These are phyloP conservation scores for Tupiocoris notatus DNA, from an alignment of 2,888 invertebrate species.

Conservation along the genomic window DNA sequence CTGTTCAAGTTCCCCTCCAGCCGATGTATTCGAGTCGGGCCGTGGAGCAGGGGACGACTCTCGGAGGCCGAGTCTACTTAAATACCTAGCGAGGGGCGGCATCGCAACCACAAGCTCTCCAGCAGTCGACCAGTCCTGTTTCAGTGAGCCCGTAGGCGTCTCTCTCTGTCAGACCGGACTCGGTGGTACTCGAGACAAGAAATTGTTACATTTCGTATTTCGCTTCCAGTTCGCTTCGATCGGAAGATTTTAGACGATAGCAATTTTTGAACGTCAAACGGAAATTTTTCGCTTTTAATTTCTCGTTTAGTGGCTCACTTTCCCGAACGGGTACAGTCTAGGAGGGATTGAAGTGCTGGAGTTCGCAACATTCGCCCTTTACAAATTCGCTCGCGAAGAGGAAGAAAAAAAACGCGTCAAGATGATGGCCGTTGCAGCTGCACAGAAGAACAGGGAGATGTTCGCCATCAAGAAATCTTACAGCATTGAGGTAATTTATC, in stretches of 20 bases:
- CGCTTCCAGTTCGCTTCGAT: conserved; percentile 27
- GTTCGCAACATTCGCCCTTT: conserved; percentile 40
- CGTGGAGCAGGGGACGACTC: background rate
- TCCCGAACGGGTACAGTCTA: background rate
- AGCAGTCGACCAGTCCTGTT: conserved; percentile 42
- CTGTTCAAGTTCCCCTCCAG: background rate
- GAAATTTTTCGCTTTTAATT: background rate
- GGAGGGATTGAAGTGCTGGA: conserved; percentile 42
- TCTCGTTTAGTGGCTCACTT: conserved; percentile 28
- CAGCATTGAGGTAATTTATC: conserved; percentile 80
- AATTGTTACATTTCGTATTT: conserved; percentile 25
- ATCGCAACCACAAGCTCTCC: conserved; percentile 15
- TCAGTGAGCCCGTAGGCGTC: conserved; percentile 33
- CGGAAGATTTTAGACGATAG: conserved; percentile 4
- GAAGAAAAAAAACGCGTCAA: conserved; percentile 42
- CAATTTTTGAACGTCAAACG: background rate
- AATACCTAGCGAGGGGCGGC: background rate
- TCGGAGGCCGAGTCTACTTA: background rate
- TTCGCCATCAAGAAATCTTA: conserved; percentile 96
- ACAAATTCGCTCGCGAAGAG: conserved; percentile 36
- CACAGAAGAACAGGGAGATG: conserved; percentile 92
- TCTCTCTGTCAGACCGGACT: conserved; percentile 6
- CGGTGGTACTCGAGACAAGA: background rate
- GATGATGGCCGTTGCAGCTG: conserved; percentile 82
- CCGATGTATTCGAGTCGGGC: background rate